Evolutionary conservation across 2,797 vertebrate genomes (phyloP).

Genomic region (Diceros bicornis): DNA sequence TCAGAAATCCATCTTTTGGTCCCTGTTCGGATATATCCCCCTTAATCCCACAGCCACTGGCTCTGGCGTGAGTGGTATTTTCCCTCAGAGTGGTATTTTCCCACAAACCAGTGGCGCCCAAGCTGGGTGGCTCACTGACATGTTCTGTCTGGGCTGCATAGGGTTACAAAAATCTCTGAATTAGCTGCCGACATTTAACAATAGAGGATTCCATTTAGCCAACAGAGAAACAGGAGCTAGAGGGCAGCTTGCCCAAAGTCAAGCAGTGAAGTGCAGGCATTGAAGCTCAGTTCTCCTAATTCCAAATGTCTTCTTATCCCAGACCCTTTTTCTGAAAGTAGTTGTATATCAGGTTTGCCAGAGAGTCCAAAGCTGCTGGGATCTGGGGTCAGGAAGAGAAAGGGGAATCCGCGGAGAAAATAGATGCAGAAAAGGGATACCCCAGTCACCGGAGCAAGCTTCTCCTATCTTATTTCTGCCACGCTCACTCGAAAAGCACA

Average conservation of each 20-base stretch:
- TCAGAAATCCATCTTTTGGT: background rate
- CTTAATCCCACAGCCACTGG: background rate
- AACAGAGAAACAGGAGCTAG: background rate
- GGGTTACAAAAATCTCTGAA: background rate
- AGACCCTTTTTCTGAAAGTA: background rate
- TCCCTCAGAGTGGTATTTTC: background rate
- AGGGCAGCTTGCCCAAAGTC: background rate
- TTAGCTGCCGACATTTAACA: background rate
- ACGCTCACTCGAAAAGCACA: background rate
- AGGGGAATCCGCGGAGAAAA: background rate
- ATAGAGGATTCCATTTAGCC: background rate
- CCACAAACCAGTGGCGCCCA: background rate
- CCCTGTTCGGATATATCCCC: too few relatives aligned
- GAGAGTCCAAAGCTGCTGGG: background rate
- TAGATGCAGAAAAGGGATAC: background rate
- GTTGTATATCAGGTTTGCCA: background rate
- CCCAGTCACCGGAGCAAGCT: background rate
- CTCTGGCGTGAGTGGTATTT: background rate
- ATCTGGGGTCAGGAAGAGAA: background rate
- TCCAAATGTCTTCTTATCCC: background rate
- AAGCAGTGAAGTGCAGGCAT: background rate
- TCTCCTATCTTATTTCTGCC: background rate
- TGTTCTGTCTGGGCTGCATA: background rate
- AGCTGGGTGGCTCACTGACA: background rate
- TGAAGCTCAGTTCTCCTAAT: background rate